phyloP scores from a whole-genome alignment of 2,797 vertebrate genomes.

The Pygocentrus nattereri region DNA sequence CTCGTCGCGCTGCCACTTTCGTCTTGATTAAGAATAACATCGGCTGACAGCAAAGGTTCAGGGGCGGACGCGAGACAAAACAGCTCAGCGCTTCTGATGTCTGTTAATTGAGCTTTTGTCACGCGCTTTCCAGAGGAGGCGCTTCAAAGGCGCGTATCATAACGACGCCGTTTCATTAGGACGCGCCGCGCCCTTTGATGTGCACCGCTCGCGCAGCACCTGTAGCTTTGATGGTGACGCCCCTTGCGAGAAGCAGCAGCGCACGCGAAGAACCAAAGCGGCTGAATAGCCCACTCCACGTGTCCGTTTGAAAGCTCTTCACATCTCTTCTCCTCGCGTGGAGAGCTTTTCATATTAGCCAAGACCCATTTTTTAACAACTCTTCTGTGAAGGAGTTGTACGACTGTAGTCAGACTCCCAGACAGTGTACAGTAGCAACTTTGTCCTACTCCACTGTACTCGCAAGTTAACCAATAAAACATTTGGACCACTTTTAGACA shows the following conservation, averaged over 20 bases:
- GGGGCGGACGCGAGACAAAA: slow-evolving; percentile 65
- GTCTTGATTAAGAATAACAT: slow-evolving; percentile 76
- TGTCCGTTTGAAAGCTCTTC: slow-evolving; percentile 10
- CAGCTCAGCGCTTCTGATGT: slow-evolving; percentile 77
- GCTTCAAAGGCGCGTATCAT: slow-evolving; percentile 87
- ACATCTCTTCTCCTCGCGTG: background rate
- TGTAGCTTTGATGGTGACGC: slow-evolving; percentile 90
- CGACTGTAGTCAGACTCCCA: slow-evolving; percentile 1
- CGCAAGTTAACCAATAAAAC: too few relatives aligned
- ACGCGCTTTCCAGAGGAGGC: slow-evolving; percentile 78
- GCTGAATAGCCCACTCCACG: slow-evolving; percentile 1
- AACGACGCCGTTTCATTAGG: slow-evolving; percentile 82
- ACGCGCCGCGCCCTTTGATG: slow-evolving; percentile 87
- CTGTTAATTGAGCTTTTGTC: slow-evolving; percentile 88
- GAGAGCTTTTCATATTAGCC: slow-evolving; percentile 19
- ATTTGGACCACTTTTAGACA: background rate
- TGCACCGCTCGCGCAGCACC: slow-evolving; percentile 80
- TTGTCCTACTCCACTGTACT: background rate
- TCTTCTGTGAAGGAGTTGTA: background rate
- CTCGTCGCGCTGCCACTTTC: slow-evolving; percentile 64
- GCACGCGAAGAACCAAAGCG: background rate
- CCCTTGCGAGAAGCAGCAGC: slow-evolving; percentile 44
- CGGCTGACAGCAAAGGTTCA: slow-evolving; percentile 63
- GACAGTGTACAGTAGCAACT: background rate
- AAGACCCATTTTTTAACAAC: slow-evolving; percentile 2